Percentiles rank a stretch among this genome's conserved stretches.
phyloP scores from a whole-genome alignment of 1,140 invertebrate species.

The Neomicropteryx cornuta region DNA sequence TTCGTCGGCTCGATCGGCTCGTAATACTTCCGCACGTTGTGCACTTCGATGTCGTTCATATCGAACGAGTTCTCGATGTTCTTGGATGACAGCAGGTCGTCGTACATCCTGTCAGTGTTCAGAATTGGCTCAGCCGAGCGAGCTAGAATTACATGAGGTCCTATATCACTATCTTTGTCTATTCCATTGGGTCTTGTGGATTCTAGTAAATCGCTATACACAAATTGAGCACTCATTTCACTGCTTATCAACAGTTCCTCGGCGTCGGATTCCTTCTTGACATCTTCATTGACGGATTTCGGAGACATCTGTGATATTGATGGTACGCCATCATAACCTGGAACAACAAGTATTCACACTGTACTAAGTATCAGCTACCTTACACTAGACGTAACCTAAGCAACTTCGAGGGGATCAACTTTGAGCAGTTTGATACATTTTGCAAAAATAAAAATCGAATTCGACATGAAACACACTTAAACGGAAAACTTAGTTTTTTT shows the following conservation, averaged over 20 bases:
- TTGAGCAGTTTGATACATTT: too few species aligned
- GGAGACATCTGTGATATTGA: constrained; percentile 46
- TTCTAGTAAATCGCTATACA: constrained; percentile 25
- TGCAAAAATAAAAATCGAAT: too few species aligned
- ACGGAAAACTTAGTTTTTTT: too few species aligned
- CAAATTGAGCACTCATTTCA: constrained; percentile 29
- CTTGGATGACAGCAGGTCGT: constrained; percentile 28
- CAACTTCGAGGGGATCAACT: too few species aligned
- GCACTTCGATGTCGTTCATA: constrained; percentile 29
- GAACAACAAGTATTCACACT: too few species aligned
- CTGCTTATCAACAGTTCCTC: constrained; percentile 27
- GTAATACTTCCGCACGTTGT: constrained; percentile 33
- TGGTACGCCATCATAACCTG: constrained; percentile 40
- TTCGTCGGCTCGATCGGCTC: constrained; percentile 33
- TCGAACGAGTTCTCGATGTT: constrained; percentile 29
- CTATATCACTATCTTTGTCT: constrained; percentile 8
- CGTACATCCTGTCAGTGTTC: constrained; percentile 20
- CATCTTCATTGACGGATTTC: constrained; percentile 30
- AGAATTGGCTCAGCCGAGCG: constrained; percentile 27
- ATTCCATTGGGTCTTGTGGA: constrained; percentile 16
- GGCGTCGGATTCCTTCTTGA: constrained; percentile 13
- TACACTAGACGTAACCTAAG: too few species aligned
- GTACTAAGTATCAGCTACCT: too few species aligned
- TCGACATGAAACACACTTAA: too few species aligned
- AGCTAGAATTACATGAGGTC: constrained; percentile 21